These are phyloP conservation scores for Nothoprocta perdicaria DNA, from an alignment of 2,113 vertebrate genomes.

Conservation along the genomic window DNA sequence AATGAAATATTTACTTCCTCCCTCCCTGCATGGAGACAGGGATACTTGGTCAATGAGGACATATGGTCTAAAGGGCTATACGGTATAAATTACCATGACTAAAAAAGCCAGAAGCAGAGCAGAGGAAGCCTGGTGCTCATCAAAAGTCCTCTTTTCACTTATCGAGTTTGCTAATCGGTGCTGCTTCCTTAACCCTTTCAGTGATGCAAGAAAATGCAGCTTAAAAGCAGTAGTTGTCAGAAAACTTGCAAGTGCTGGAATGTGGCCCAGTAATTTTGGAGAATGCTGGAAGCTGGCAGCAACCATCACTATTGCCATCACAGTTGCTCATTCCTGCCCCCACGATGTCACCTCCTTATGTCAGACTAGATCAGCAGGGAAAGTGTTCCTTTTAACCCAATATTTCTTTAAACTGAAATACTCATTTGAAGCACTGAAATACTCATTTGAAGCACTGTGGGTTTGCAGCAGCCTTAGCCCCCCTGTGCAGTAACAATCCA, in stretches of 20 bases:
- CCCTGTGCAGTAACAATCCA: not conserved
- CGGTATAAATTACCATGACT: not conserved
- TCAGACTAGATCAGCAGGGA: not conserved
- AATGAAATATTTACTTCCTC: constrained; percentile 48
- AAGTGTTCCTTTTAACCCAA: not conserved
- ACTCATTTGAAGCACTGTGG: not conserved
- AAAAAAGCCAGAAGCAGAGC: not conserved
- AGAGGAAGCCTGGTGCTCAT: not conserved
- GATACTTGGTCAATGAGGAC: constrained; percentile 6
- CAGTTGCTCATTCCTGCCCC: not conserved
- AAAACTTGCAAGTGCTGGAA: not conserved
- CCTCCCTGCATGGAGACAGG: not conserved
- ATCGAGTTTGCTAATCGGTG: not conserved
- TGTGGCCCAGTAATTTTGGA: not conserved
- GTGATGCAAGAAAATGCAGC: not conserved
- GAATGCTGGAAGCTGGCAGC: not conserved
- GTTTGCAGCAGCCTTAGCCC: not conserved
- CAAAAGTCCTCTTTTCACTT: not conserved
- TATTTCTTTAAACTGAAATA: not conserved
- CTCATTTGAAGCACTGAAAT: not conserved
- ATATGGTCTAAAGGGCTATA: not conserved
- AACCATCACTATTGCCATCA: not conserved
- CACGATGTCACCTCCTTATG: not conserved
- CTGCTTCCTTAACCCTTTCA: constrained; percentile 12
- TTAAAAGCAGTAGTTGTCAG: not conserved